Percentiles rank a stretch among this genome's conserved stretches.
phyloP scores from a whole-genome alignment of 2,888 invertebrate species.

The Leptinotarsa peninsularis region DNA sequence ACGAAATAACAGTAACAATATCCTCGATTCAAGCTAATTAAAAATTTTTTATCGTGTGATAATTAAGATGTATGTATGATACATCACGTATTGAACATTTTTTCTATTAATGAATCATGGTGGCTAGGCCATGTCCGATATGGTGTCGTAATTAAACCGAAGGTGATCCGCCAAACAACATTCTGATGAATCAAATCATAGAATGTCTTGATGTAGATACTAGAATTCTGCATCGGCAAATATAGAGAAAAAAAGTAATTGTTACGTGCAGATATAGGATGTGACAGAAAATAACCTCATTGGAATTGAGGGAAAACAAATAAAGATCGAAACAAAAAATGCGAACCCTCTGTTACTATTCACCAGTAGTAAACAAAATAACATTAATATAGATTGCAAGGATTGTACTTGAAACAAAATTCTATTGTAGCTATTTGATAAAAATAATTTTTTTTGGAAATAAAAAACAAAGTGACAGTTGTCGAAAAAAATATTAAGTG shows the following conservation, averaged over 20 bases:
- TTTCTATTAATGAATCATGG: constrained; percentile 2
- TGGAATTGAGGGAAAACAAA: too few species aligned
- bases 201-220: constrained; percentile 12
- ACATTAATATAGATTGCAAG: too few species aligned
- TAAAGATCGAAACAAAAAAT: too few species aligned
- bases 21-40: background rate
- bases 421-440: too few species aligned
- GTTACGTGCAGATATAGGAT: background rate
- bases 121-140: constrained; percentile 15
- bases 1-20: background rate
- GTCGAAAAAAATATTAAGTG: too few species aligned
- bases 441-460: too few species aligned
- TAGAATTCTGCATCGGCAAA: background rate
- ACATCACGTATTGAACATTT: background rate
- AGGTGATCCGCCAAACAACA: constrained; percentile 11
- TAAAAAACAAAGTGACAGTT: too few species aligned
- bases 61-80: constrained; percentile 11
- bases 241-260: background rate
- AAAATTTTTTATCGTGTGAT: background rate
- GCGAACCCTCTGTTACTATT: too few species aligned
- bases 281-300: too few species aligned
- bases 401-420: too few species aligned
- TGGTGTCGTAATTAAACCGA: constrained; percentile 11
- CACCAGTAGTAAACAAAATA: too few species aligned
- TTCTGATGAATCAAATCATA: constrained; percentile 12